These are phyloP conservation scores for Trinorchestia longiramus DNA, from an alignment of 1,140 invertebrate genomes.

Conservation along the genomic window DNA sequence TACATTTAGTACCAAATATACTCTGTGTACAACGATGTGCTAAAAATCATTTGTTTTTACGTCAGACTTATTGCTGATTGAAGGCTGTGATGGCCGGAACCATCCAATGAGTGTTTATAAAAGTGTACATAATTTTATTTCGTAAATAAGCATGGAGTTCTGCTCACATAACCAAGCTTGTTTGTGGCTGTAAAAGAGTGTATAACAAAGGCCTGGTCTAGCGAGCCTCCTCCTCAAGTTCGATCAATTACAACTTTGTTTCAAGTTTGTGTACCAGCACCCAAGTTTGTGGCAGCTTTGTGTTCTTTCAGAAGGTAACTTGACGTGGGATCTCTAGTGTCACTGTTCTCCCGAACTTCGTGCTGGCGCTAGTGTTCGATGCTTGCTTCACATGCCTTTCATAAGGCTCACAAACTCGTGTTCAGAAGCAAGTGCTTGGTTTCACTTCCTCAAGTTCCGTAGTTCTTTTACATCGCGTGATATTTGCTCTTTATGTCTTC, in stretches of 20 bases:
- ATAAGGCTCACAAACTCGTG: background rate
- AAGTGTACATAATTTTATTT: background rate
- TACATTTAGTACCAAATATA: background rate
- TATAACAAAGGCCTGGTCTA: background rate
- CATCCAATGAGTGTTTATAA: background rate
- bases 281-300: slow-evolving; percentile 12
- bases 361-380: background rate
- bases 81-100: background rate
- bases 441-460: background rate
- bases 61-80: background rate
- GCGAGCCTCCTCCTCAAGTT: background rate
- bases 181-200: background rate
- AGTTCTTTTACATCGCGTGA: no score
- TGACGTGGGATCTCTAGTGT: background rate
- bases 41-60: background rate
- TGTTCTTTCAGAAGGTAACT: background rate
- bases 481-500: background rate
- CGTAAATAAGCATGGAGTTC: background rate
- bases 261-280: slow-evolving; percentile 1
- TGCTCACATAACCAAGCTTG: background rate
- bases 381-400: background rate
- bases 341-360: background rate
- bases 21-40: background rate
- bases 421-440: background rate
- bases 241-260: slow-evolving; percentile 8